A percentile compares a stretch with the other conserved stretches of the same genome.
phyloP scores from a whole-genome alignment of 2,888 invertebrate genomes.

The Dicyrtomina minuta region DNA sequence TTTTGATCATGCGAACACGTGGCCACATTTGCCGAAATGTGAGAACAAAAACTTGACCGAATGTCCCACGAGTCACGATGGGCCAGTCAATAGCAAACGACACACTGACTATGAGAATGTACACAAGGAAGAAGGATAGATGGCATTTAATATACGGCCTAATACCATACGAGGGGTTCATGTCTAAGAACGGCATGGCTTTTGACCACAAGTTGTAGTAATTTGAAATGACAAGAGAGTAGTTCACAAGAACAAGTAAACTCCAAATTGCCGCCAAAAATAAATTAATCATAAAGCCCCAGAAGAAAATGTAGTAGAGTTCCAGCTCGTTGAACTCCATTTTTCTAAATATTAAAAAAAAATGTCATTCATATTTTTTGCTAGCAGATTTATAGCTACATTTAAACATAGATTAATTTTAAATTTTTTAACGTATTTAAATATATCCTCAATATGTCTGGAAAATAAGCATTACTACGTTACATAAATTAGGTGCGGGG shows the following conservation, averaged over 20 bases:
- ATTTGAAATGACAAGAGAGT: neutral
- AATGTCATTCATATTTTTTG: too few relatives aligned
- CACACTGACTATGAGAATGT: neutral
- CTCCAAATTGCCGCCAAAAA: conserved; percentile 4
- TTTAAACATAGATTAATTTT: too few relatives aligned
- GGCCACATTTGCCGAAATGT: conserved; percentile 15
- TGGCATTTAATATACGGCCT: neutral
- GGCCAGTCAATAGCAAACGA: conserved; percentile 14
- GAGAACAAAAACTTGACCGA: conserved; percentile 13
- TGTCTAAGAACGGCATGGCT: neutral
- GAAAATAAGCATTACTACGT: too few relatives aligned
- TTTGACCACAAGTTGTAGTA: conserved; percentile 7
- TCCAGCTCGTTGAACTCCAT: neutral
- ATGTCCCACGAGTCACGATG: conserved; percentile 8
- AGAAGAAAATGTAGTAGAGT: neutral
- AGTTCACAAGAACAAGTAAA: neutral
- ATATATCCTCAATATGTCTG: too few relatives aligned
- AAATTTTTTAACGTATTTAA: too few relatives aligned
- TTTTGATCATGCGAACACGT: neutral
- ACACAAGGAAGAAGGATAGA: neutral
- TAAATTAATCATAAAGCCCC: neutral
- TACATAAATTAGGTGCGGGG: neutral
- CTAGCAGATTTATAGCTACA: too few relatives aligned
- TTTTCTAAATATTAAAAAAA: neutral
- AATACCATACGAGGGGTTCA: neutral